These are phyloP conservation scores for Papilio xuthus DNA, from an alignment of 1,140 invertebrate species.

Conservation along the genomic window DNA sequence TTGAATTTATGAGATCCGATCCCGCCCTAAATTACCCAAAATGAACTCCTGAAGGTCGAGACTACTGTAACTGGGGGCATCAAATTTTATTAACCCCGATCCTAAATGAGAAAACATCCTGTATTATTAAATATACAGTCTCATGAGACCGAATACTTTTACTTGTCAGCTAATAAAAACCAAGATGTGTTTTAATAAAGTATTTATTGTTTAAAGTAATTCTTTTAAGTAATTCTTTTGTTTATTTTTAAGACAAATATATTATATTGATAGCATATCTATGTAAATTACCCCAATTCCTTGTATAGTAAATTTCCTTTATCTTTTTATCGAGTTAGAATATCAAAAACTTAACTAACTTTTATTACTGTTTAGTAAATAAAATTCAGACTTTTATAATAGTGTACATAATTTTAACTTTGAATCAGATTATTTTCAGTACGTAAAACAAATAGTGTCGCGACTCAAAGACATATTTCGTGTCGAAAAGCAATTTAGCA, in stretches of 20 bases:
- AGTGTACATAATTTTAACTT: background rate
- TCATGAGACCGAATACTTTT: background rate
- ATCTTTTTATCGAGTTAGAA: too few relatives aligned
- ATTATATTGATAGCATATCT: too few relatives aligned
- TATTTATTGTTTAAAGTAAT: too few relatives aligned
- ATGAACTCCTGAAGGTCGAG: constrained; percentile 25
- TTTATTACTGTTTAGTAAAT: too few relatives aligned
- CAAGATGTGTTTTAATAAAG: too few relatives aligned
- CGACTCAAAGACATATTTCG: background rate
- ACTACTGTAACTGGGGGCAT: constrained; percentile 11
- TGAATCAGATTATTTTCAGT: background rate
- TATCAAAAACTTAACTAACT: too few relatives aligned
- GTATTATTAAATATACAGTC: background rate
- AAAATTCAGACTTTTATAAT: too few relatives aligned
- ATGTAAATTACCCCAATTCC: too few relatives aligned
- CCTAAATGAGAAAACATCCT: background rate
- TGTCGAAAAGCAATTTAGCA: constrained; percentile 22
- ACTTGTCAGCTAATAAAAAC: background rate
- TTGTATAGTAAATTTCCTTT: too few relatives aligned
- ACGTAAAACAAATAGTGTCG: background rate
- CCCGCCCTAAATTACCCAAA: constrained; percentile 9
- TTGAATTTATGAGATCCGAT: constrained; percentile 40
- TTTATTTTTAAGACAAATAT: too few relatives aligned
- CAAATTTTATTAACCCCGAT: constrained; percentile 19
- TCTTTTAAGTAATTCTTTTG: too few relatives aligned